Percentiles rank a stretch among this genome's conserved stretches.
Evolutionary conservation across 1,140 invertebrate genomes (phyloP).

Genomic region (Adelges cooleyi): DNA sequence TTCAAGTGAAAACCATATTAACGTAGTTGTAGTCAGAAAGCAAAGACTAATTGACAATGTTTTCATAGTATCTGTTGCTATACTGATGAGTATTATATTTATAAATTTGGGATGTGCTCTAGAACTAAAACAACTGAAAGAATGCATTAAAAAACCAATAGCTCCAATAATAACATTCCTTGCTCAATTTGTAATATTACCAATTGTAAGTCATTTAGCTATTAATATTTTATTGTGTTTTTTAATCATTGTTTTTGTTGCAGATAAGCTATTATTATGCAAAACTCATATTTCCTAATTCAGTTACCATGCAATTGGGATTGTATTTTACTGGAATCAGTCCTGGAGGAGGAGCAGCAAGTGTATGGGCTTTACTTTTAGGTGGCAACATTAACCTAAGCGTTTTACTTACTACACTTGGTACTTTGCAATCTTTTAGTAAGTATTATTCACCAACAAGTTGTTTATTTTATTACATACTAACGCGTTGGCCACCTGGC

Average conservation of each 20-base stretch:
- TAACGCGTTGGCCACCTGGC: no score
- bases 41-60: conserved; percentile 55
- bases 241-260: conserved; percentile 35
- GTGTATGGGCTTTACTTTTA: conserved; percentile 83
- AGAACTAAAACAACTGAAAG: conserved; percentile 58
- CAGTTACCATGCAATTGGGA: conserved; percentile 62
- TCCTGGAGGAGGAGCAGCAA: conserved; percentile 87
- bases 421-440: conserved; percentile 73
- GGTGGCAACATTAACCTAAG: conserved; percentile 81
- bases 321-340: conserved; percentile 84
- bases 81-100: conserved; percentile 72
- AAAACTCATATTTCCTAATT: conserved; percentile 55
- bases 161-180: conserved; percentile 71
- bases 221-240: neutral
- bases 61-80: conserved; percentile 64
- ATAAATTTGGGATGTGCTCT: conserved; percentile 90
- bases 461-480: no score
- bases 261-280: conserved; percentile 68
- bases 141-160: conserved; percentile 61
- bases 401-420: conserved; percentile 84
- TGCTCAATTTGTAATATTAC: conserved; percentile 81
- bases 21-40: conserved; percentile 51
- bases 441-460: no score
- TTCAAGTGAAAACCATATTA: conserved; percentile 36
- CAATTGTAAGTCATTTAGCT: conserved; percentile 52